These are phyloP conservation scores for Aphis gossypii DNA, from an alignment of 1,140 invertebrate genomes.

Conservation along the genomic window DNA sequence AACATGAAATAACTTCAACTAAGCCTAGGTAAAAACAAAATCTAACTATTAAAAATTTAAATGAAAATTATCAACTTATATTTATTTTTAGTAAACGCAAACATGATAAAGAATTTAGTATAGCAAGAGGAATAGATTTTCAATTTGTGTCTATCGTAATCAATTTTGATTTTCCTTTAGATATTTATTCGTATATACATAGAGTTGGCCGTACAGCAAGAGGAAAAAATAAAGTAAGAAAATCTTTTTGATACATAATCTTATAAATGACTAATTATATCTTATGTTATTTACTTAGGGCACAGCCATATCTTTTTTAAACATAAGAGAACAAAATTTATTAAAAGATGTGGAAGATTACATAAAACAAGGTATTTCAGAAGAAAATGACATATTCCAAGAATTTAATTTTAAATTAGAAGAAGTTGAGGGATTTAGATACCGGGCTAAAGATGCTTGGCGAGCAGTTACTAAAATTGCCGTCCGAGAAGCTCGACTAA, in stretches of 20 bases:
- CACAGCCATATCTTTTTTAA: conserved; percentile 92
- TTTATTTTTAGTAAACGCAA: conserved; percentile 70
- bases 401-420: conserved; percentile 91
- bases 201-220: conserved; percentile 93
- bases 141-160: conserved; percentile 97
- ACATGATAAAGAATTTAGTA: conserved; percentile 92
- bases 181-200: conserved; percentile 90
- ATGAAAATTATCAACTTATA: neutral
- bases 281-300: conserved; percentile 69
- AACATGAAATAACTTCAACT: conserved; percentile 1
- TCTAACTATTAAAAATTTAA: conserved; percentile 3
- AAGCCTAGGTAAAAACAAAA: conserved; percentile 40
- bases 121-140: conserved; percentile 96
- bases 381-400: conserved; percentile 66
- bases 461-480: conserved; percentile 90
- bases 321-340: conserved; percentile 78
- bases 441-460: conserved; percentile 93
- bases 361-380: conserved; percentile 71
- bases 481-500: conserved; percentile 89
- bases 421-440: conserved; percentile 94
- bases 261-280: neutral
- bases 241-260: neutral
- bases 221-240: conserved; percentile 80
- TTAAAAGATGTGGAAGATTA: conserved; percentile 81
- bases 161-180: conserved; percentile 96